A percentile compares a stretch with the other conserved stretches of the same genome.
Evolutionary conservation across 1,140 invertebrate species (phyloP).

Genomic region (Mycetomoellerius zeteki): DNA sequence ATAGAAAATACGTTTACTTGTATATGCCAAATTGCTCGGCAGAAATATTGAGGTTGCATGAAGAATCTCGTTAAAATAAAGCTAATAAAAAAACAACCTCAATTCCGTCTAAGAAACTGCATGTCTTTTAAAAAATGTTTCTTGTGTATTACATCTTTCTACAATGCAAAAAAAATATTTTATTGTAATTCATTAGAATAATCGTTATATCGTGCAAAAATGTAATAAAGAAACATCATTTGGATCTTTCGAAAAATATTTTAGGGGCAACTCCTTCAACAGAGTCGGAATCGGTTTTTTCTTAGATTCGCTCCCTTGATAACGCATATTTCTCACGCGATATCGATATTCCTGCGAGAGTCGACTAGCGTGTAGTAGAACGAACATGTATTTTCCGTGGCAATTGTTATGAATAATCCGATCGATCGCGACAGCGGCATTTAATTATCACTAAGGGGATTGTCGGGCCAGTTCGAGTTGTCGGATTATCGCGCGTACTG

Average conservation of each 20-base stretch:
- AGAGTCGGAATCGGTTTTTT: neutral
- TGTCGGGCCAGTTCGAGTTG: constrained; percentile 50
- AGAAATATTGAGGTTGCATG: constrained; percentile 33
- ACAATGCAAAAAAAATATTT: neutral
- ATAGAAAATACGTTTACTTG: constrained; percentile 1
- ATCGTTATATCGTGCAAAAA: neutral
- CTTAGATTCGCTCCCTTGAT: neutral
- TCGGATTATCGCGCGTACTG: constrained; percentile 55
- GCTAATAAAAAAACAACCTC: neutral
- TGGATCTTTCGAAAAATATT: neutral
- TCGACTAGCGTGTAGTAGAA: neutral
- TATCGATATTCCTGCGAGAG: neutral
- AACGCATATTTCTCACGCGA: constrained; percentile 15
- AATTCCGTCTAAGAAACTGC: neutral
- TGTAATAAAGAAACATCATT: neutral
- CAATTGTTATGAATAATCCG: constrained; percentile 44
- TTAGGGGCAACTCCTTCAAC: neutral
- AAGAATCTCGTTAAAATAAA: neutral
- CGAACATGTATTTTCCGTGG: neutral
- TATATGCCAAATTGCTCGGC: neutral
- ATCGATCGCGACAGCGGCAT: constrained; percentile 48
- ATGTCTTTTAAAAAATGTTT: neutral
- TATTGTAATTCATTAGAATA: neutral
- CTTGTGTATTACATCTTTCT: neutral
- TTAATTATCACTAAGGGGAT: constrained; percentile 51